Evolutionary conservation across 2,113 vertebrate genomes (phyloP).

Genomic region (Phainopepla nitens): DNA sequence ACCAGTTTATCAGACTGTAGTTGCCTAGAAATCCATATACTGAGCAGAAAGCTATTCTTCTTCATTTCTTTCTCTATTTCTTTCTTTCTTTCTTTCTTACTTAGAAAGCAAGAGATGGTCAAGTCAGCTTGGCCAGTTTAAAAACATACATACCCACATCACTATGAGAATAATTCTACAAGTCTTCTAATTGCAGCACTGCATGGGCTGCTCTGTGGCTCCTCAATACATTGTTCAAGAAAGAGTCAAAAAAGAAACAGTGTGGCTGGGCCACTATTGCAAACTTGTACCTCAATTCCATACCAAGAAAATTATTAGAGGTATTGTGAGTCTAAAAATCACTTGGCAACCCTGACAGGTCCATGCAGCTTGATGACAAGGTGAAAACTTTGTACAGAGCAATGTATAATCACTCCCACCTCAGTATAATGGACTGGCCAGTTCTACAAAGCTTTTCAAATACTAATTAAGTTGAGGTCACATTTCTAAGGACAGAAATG

Average conservation of each 20-base stretch:
- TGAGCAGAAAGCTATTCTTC: neutral
- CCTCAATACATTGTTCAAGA: neutral
- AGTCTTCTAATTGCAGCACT: neutral
- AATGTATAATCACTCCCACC: neutral
- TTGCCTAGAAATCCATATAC: neutral
- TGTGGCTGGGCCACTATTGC: neutral
- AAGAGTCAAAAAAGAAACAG: neutral
- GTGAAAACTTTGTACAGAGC: neutral
- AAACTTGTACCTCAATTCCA: neutral
- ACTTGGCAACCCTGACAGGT: neutral
- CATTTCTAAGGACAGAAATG: neutral
- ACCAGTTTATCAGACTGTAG: neutral
- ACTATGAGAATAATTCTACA: neutral
- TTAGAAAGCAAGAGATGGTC: neutral
- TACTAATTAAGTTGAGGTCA: neutral
- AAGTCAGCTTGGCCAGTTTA: neutral
- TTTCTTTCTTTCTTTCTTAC: neutral
- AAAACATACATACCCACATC: neutral
- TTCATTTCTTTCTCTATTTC: neutral
- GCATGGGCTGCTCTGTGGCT: neutral
- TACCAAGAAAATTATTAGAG: neutral
- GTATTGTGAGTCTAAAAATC: neutral
- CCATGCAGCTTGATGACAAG: neutral
- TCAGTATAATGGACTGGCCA: neutral
- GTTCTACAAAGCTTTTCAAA: neutral